Conservation (phyloP, 2,797 vertebrate species). For the Chloroceryle inda region DNA sequence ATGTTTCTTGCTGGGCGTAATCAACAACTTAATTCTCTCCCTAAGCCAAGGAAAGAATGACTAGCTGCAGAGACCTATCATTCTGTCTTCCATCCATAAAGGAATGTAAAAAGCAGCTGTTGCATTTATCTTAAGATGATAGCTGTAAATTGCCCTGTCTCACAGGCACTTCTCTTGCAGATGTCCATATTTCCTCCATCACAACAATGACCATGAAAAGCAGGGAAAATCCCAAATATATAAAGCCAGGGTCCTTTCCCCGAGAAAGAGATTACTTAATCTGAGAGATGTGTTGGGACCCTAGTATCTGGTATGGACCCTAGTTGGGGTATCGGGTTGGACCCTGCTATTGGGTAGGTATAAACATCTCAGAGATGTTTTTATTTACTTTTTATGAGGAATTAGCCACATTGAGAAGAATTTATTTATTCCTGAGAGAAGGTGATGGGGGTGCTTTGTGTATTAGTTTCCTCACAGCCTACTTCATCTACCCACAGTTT, state of each 20-base stretch:
- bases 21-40: slow-evolving; percentile 66
- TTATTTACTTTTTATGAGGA: background rate
- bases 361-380: too few relatives aligned
- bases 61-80: slow-evolving; percentile 66
- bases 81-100: slow-evolving; percentile 64
- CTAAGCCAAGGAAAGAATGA: slow-evolving; percentile 50
- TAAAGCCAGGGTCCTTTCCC: background rate
- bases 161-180: slow-evolving; percentile 61
- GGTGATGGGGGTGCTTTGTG: background rate
- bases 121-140: slow-evolving; percentile 75
- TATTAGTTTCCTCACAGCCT: background rate
- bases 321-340: too few relatives aligned
- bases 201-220: background rate
- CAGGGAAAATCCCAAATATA: background rate
- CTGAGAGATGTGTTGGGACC: background rate
- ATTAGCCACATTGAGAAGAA: background rate
- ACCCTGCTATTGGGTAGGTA: too few relatives aligned
- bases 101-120: slow-evolving; percentile 72
- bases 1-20: slow-evolving; percentile 61
- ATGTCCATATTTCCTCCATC: slow-evolving; percentile 52
- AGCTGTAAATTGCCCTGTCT: slow-evolving; percentile 72
- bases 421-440: background rate
- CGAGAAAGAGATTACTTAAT: background rate
- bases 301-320: too few relatives aligned
- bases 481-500: background rate